These are phyloP conservation scores for Eumaeus atala DNA, from an alignment of 1,140 invertebrate genomes.

Conservation along the genomic window DNA sequence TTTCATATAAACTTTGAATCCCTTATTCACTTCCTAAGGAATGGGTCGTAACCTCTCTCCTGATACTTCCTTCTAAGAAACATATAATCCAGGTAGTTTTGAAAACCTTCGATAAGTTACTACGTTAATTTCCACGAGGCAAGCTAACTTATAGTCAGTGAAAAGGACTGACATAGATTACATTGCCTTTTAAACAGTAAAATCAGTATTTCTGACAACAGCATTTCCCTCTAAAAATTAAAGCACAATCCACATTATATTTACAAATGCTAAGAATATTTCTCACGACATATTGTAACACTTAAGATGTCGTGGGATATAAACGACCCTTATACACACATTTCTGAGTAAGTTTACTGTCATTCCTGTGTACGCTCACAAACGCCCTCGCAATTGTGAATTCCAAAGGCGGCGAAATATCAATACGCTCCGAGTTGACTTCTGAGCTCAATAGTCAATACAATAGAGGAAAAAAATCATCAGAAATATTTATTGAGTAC, in stretches of 20 bases:
- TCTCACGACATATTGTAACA: background rate
- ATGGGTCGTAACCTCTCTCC: too few relatives aligned
- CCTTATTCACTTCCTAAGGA: background rate
- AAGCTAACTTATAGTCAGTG: too few relatives aligned
- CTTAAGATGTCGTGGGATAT: background rate
- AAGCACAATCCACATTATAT: background rate
- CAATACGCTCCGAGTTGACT: conserved; percentile 1
- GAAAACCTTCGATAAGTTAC: too few relatives aligned
- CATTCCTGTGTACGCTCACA: background rate
- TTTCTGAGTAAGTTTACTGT: conserved; percentile 5
- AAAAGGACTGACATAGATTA: too few relatives aligned
- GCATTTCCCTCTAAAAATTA: background rate
- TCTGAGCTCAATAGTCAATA: conserved; percentile 1
- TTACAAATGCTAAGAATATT: background rate
- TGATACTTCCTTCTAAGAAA: too few relatives aligned
- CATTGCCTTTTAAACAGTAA: too few relatives aligned
- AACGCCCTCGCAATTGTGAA: conserved; percentile 2
- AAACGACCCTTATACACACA: background rate
- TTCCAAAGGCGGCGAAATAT: conserved; percentile 3
- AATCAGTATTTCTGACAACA: too few relatives aligned
- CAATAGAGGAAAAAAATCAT: background rate
- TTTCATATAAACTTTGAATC: background rate
- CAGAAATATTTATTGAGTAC: background rate
- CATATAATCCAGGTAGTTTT: too few relatives aligned
- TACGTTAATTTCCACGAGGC: too few relatives aligned